A percentile compares a stretch with the other conserved stretches of the same genome.
Evolutionary conservation across 2,113 vertebrate species (phyloP).

Genomic region (Aspiorhynchus laticeps): DNA sequence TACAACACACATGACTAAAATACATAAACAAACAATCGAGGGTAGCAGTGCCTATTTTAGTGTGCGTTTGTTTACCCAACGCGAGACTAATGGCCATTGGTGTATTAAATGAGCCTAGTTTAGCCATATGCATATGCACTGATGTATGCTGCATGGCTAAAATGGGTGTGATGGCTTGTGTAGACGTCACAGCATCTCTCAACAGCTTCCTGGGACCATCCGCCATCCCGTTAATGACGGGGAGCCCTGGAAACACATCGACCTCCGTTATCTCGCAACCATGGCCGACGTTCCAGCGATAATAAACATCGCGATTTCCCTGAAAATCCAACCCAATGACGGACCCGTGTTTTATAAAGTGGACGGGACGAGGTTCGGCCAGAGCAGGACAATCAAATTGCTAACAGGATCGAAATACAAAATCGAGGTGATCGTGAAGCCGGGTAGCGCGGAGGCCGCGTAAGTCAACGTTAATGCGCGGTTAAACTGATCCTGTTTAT

Average conservation of each 20-base stretch:
- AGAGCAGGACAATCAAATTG: constrained; percentile 95
- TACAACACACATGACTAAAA: not conserved
- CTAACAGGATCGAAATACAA: constrained; percentile 96
- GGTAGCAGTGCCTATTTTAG: not conserved
- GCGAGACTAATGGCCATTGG: not conserved
- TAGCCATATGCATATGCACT: not conserved
- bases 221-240: constrained; percentile 25
- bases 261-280: constrained; percentile 47
- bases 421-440: constrained; percentile 89
- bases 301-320: constrained; percentile 85
- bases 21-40: not conserved
- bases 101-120: too few species aligned
- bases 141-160: not conserved
- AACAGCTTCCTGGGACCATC: constrained; percentile 39
- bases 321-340: constrained; percentile 93
- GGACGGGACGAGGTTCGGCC: constrained; percentile 94
- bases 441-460: constrained; percentile 85
- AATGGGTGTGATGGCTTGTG: constrained; percentile 12
- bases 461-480: constrained; percentile 75
- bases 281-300: constrained; percentile 90
- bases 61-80: not conserved
- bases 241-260: constrained; percentile 14
- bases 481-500: not conserved
- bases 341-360: constrained; percentile 96
- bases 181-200: constrained; percentile 53